These are phyloP conservation scores for Antidorcas marsupialis DNA, from an alignment of 2,113 vertebrate species.

Conservation along the genomic window DNA sequence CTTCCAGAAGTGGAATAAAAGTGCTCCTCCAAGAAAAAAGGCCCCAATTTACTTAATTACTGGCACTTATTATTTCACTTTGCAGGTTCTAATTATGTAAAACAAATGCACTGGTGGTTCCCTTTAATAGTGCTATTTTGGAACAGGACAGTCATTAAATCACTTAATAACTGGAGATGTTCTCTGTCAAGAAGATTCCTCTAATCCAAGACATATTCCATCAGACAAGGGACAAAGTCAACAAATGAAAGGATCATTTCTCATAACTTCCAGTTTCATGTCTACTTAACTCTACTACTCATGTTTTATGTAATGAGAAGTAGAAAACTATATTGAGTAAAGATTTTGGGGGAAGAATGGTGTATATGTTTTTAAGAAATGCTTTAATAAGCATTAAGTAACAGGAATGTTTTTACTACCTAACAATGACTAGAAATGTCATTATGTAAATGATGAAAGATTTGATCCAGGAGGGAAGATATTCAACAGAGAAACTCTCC, in stretches of 20 bases:
- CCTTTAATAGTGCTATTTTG: constrained; percentile 29
- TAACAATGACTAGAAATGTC: not conserved
- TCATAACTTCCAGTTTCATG: not conserved
- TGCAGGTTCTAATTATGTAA: constrained; percentile 40
- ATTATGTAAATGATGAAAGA: not conserved
- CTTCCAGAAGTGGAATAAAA: constrained; percentile 44
- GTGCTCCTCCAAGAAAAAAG: constrained; percentile 33
- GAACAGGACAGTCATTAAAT: not conserved
- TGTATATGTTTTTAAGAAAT: not conserved
- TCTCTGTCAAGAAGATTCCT: not conserved
- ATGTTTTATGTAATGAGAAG: not conserved
- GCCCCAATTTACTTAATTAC: constrained; percentile 37
- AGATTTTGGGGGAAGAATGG: not conserved
- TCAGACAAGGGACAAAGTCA: not conserved
- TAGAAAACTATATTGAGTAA: not conserved
- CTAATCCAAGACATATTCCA: not conserved
- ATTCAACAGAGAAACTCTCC: not conserved
- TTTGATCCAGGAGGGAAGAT: not conserved
- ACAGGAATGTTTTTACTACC: not conserved
- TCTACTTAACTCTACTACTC: not conserved
- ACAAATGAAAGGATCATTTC: not conserved
- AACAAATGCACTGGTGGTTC: constrained; percentile 14
- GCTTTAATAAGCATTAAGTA: not conserved
- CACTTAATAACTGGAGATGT: not conserved
- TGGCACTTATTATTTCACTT: constrained; percentile 42